phyloP scores from a whole-genome alignment of 1,140 invertebrate species.

The Oedothorax gibbosus region DNA sequence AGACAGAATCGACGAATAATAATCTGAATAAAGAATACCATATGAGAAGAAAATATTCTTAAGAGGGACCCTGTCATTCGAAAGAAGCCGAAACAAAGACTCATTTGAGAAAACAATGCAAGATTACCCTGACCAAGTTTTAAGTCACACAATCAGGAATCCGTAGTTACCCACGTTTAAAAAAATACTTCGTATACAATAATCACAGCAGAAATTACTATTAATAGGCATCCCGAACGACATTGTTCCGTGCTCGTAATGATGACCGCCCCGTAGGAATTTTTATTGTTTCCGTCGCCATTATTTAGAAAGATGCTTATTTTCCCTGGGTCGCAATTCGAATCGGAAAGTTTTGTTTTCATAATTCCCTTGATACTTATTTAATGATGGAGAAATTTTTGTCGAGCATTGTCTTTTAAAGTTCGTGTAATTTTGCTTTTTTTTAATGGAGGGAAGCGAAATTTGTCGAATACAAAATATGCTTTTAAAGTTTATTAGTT shows the following conservation, averaged over 20 bases:
- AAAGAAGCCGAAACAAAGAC: not conserved
- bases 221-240: not conserved
- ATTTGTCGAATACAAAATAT: no score
- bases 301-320: slow-evolving; percentile 10
- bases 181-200: not conserved
- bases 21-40: no score
- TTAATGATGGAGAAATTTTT: not conserved
- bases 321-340: not conserved
- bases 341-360: not conserved
- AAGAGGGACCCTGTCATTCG: no score
- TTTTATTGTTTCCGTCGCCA: not conserved
- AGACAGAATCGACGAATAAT: no score
- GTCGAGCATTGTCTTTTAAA: no score
- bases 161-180: slow-evolving; percentile 5
- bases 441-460: no score
- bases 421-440: no score
- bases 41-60: no score
- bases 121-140: not conserved
- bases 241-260: slow-evolving; percentile 6
- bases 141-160: not conserved
- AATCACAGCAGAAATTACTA: no score
- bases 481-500: no score
- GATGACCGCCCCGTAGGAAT: not conserved
- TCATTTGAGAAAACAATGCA: not conserved
- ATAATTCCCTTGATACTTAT: not conserved